phyloP scores from a whole-genome alignment of 2,113 vertebrate species.

The Notothenia rossii region DNA sequence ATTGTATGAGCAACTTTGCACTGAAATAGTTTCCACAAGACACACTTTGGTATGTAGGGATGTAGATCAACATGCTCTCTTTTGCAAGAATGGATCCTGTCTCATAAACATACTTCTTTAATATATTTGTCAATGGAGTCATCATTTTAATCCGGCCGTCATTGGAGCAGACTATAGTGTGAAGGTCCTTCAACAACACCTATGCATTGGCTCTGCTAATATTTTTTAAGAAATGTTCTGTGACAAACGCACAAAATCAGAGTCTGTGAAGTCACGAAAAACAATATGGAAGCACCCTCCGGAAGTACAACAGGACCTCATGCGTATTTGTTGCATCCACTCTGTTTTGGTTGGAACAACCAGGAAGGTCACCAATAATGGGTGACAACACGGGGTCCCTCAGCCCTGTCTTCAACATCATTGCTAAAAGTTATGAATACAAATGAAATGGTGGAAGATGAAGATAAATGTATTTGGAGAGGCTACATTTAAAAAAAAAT shows the following conservation, averaged over 20 bases:
- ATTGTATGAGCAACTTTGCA: neutral
- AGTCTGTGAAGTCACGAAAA: neutral
- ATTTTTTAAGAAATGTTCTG: neutral
- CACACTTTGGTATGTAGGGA: neutral
- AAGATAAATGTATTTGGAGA: neutral
- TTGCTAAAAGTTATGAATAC: neutral
- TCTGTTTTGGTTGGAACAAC: neutral
- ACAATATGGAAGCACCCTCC: neutral
- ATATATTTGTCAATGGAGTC: neutral
- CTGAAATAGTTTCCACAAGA: neutral
- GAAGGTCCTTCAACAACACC: neutral
- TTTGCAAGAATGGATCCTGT: neutral
- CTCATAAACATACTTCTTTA: neutral
- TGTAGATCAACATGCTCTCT: neutral
- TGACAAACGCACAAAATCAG: neutral
- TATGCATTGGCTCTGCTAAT: neutral
- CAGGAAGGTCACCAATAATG: neutral
- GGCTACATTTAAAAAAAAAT: no score
- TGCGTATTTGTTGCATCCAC: neutral
- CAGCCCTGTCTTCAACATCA: neutral
- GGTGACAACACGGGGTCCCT: slow-evolving; percentile 3
- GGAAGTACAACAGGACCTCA: neutral
- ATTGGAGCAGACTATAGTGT: neutral
- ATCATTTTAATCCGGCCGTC: neutral
- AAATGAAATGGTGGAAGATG: neutral